Evolutionary conservation across 2,888 invertebrate genomes (phyloP), one percentile per base, ranked within the genome.

Genomic region (Lordiphosa fenestrarum): DNA sequence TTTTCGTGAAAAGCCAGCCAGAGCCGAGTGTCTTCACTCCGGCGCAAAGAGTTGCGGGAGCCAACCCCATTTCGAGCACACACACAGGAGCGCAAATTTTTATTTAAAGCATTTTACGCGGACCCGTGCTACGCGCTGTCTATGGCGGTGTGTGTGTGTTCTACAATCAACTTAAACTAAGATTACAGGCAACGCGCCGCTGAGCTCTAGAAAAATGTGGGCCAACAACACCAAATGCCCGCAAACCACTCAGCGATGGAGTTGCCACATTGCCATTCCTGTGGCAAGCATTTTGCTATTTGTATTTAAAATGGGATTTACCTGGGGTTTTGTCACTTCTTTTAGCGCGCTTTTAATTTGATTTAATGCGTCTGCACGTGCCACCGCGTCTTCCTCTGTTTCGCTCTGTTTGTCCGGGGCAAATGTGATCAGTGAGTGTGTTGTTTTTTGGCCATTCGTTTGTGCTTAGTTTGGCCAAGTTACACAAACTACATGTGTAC

Each of bases 301-400:
- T 81, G 82, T 84, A 84, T 84, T 77, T 84, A 77, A 81, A 81
- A 84, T 74, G 66, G 73, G 81, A 81, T 74, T 81, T 81, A 73
- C 80, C 84, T 77, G 73, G 71, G 73, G 73, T 77, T 77, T 81
- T 80, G 73, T 69, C 74, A 74, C 76, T 70, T 76, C 67, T 71
- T 71, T 78, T 77, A 69, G 73, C 73, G 67, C 66, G 71, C 73
- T 76, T 85, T 85, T 84, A 84, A 84, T 84, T 84, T 84, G 85
- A 84, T 84, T 85, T 85, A 84, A 84, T 78, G 80, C 68, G 75
- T 78, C 82, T 81, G 75, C 63, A 78, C 78, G 83, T 72, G 73
- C 63, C 66, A 54, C 35, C 9, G 7, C 36, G 19, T 35, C 46
- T 49, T 38, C 35, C 41, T 49, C 39, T 15, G 35, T 44, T 30